phyloP scores from a whole-genome alignment of 2,113 vertebrate species.

The Mystacornis crossleyi region DNA sequence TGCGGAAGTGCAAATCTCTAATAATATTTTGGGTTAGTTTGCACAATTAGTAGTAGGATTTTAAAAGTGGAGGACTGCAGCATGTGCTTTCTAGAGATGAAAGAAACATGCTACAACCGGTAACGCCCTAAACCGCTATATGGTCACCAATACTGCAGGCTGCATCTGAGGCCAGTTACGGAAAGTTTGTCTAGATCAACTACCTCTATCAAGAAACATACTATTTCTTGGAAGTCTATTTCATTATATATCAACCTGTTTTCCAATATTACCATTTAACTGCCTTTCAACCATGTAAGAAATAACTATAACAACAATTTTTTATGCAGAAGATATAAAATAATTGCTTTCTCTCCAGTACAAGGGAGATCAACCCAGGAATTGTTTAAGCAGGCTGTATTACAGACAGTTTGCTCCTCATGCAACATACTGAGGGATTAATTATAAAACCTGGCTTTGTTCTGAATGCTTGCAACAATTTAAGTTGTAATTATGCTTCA shows the following conservation, averaged over 20 bases:
- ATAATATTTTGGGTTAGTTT: not conserved
- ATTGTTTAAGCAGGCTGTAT: not conserved
- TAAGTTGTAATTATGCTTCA: not conserved
- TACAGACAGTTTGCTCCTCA: not conserved
- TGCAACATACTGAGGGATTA: not conserved
- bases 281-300: not conserved
- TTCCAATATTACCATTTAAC: not conserved
- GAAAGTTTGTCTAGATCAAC: not conserved
- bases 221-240: not conserved
- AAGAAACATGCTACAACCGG: not conserved
- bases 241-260: not conserved
- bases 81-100: not conserved
- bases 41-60: not conserved
- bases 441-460: not conserved
- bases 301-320: not conserved
- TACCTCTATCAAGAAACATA: not conserved
- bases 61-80: not conserved
- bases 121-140: not conserved
- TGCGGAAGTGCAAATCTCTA: not conserved
- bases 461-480: not conserved
- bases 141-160: fast-evolving
- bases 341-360: not conserved
- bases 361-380: not conserved
- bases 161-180: not conserved
- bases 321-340: not conserved